Evolutionary conservation across 2,113 vertebrate species (phyloP), one percentile per base, ranked within the genome.

Genomic region (Gracilinanus agilis): DNA sequence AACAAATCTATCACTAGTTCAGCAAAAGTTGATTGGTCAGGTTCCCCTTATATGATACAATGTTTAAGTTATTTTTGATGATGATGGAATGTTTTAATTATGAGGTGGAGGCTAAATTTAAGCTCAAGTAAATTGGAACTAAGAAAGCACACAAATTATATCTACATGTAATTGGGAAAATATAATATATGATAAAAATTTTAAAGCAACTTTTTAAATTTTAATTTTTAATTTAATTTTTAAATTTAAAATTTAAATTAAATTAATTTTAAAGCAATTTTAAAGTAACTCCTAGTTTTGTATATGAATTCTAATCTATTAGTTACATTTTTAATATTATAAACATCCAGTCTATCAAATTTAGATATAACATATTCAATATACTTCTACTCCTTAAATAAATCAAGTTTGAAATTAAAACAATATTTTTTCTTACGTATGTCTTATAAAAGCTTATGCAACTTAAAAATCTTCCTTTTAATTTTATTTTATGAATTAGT

Each of bases 381-480:
- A 96, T 25, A 58, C 24, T 58, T 58, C 24, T 25, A 56, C 2
- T 44, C 92, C 90, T 89, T 54, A 90, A 96, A 97, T 97, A 97
- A 97, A 98, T 98, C 97, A 98, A 97, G 88, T 24, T 96, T 94
- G 96, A 98, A 98, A 96, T 97, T 94, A 97, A 97, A 96, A 97
- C 95, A 1, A 67, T 92, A 1, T 0, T 95, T 49, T 97, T 98
- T 96, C 83, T 97, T 56, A 96, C 90, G 90, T 94, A 90, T 93
- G 54, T 40, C n/a, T 40, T 40, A 83, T 40, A 83, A 83, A 83
- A 21, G n/a, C 16, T 93, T 95, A 49, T 44, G 91, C 93, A 96
- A 97, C 96, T 96, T 95, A 96, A 98, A 98, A 96, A 93, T 53
- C 24, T 91, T 54, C 0, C 89, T 93, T 53, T 53, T 88, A 40